Conservation (phyloP, 2,797 vertebrate species). For the Mormyrus hasselquistii region DNA sequence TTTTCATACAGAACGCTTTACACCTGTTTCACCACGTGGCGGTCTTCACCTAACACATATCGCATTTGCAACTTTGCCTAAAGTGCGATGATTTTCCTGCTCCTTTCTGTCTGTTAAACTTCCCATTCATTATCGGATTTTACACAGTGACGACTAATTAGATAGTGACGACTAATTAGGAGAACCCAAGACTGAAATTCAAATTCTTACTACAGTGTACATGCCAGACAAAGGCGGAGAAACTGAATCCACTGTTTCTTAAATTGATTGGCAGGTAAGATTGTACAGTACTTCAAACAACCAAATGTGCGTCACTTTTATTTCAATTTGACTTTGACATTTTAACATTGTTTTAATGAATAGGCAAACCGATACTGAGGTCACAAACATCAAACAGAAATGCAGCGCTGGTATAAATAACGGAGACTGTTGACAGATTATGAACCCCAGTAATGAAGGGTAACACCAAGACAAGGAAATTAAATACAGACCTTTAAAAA, state of each 20-base stretch:
- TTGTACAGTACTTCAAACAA: conserved; percentile 11
- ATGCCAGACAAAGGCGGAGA: background rate
- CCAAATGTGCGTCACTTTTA: conserved; percentile 10
- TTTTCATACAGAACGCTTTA: background rate
- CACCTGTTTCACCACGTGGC: background rate
- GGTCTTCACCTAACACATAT: background rate
- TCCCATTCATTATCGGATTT: background rate
- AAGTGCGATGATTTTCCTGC: background rate
- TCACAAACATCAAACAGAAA: background rate
- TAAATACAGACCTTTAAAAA: conserved; percentile 6
- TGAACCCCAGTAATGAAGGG: background rate
- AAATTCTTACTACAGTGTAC: background rate
- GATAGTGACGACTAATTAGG: background rate
- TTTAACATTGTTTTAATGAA: conserved; percentile 19
- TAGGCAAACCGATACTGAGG: conserved; percentile 8
- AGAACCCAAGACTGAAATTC: background rate
- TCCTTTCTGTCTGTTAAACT: background rate
- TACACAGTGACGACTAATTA: background rate
- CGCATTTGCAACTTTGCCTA: background rate
- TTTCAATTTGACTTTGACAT: background rate
- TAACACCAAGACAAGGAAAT: conserved; percentile 1
- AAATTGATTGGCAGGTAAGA: background rate
- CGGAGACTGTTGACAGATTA: background rate
- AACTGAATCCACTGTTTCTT: background rate
- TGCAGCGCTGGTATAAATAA: conserved; percentile 2